Evolutionary conservation across 2,113 vertebrate species (phyloP).

Genomic region (Anoplopoma fimbria): DNA sequence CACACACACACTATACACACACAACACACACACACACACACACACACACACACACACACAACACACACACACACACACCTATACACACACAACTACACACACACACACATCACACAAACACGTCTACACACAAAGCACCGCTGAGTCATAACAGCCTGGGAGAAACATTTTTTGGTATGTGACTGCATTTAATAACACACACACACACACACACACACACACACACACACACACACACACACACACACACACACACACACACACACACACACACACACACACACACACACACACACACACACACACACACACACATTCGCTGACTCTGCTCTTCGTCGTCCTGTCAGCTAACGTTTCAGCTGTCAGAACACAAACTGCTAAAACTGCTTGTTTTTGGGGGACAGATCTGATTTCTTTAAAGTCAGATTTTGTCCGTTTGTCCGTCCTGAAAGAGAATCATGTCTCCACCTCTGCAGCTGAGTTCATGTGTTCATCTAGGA

Average conservation of each 20-base stretch:
- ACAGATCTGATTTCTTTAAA: slow-evolving; percentile 54
- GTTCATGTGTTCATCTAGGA: background rate
- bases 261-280: background rate
- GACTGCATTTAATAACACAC: no score
- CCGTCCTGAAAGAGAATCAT: background rate
- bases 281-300: slow-evolving; percentile 25
- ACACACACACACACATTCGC: slow-evolving; percentile 48
- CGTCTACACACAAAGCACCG: no score
- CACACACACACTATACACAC: slow-evolving; percentile 1
- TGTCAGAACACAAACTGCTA: slow-evolving; percentile 67
- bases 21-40: background rate
- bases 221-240: slow-evolving; percentile 19
- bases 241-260: background rate
- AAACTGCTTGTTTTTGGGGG: slow-evolving; percentile 43
- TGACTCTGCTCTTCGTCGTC: slow-evolving; percentile 68
- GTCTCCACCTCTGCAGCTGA: no score
- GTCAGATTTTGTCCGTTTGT: slow-evolving; percentile 7
- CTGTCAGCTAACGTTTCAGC: slow-evolving; percentile 70
- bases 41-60: background rate
- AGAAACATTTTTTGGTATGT: no score
- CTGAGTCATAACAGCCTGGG: no score
- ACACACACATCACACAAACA: background rate
- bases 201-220: no score
- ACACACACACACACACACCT: slow-evolving; percentile 31
- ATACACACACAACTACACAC: slow-evolving; percentile 35